Conservation (phyloP, 2,888 invertebrate genomes). For the Rhagonycha fulva region DNA sequence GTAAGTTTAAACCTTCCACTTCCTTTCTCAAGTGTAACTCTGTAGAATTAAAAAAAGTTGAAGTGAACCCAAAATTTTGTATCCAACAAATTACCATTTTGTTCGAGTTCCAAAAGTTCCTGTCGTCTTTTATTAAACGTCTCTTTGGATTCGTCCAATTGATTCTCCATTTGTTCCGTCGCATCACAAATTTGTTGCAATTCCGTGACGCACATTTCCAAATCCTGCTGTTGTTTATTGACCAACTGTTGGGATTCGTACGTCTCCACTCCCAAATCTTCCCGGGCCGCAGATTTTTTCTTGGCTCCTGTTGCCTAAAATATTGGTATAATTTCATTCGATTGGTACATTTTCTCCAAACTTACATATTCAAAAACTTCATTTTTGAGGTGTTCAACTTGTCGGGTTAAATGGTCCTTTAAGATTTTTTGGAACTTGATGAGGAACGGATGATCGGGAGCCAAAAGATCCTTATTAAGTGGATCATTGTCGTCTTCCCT, state of each 20-base stretch:
- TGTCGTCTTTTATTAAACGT: slow-evolving; percentile 56
- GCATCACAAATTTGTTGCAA: slow-evolving; percentile 59
- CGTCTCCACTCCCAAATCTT: slow-evolving; percentile 61
- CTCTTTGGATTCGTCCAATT: slow-evolving; percentile 56
- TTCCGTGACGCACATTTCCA: slow-evolving; percentile 62
- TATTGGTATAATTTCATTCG: background rate
- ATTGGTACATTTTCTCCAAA: slow-evolving; percentile 39
- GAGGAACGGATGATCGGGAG: slow-evolving; percentile 73
- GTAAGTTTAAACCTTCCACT: slow-evolving; percentile 60
- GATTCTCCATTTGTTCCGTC: slow-evolving; percentile 58
- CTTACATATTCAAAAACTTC: slow-evolving; percentile 70
- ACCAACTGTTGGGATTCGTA: slow-evolving; percentile 68
- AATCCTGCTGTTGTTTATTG: slow-evolving; percentile 57
- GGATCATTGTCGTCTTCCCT: background rate
- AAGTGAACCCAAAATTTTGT: slow-evolving; percentile 17
- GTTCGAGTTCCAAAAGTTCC: slow-evolving; percentile 56
- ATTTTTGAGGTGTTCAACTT: slow-evolving; percentile 66
- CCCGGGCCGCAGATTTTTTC: slow-evolving; percentile 60
- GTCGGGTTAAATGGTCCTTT: slow-evolving; percentile 66
- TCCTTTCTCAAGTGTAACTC: slow-evolving; percentile 63
- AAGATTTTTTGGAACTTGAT: slow-evolving; percentile 73
- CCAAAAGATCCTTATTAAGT: slow-evolving; percentile 3
- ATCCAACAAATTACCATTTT: slow-evolving; percentile 50
- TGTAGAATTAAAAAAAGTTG: slow-evolving; percentile 36
- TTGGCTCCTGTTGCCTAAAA: slow-evolving; percentile 55